Conservation (phyloP, 30 jellyfish, hydroid and myxozoan genomes). For the Nemopilema nomurai region DNA sequence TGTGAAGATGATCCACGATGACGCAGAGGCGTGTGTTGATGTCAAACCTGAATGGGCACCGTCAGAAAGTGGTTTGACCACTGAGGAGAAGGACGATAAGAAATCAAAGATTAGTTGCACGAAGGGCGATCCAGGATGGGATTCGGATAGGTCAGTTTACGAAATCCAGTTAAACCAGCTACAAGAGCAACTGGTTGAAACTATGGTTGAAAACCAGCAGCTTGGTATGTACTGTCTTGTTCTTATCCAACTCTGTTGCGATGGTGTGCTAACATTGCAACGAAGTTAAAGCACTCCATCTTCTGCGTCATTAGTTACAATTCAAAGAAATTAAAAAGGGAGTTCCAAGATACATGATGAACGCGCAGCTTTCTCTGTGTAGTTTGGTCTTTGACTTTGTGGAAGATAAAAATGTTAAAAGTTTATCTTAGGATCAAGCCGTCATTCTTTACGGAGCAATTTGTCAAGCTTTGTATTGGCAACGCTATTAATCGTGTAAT, state of each 20-base stretch:
- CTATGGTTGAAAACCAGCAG: slow-evolving; percentile 94
- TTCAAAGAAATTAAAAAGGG: too few relatives aligned
- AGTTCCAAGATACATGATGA: too few relatives aligned
- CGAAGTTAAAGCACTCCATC: background rate
- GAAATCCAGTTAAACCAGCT: slow-evolving; percentile 87
- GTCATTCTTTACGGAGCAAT: too few relatives aligned
- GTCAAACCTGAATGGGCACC: slow-evolving; percentile 28
- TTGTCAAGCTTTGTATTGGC: too few relatives aligned
- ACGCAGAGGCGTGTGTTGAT: slow-evolving; percentile 38
- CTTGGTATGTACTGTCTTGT: slow-evolving; percentile 48
- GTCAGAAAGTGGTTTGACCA: background rate
- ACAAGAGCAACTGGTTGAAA: slow-evolving; percentile 94
- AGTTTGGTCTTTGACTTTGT: too few relatives aligned
- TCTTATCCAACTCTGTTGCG: too few relatives aligned
- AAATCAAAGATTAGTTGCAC: background rate
- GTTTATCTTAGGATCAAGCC: too few relatives aligned
- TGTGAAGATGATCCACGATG: slow-evolving; percentile 7
- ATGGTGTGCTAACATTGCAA: too few relatives aligned
- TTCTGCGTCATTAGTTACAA: background rate
- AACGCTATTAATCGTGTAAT: too few relatives aligned
- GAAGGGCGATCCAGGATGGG: slow-evolving; percentile 57
- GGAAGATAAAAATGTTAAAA: too few relatives aligned
- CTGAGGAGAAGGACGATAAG: background rate
- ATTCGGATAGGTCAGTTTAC: slow-evolving; percentile 65
- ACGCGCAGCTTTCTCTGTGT: too few relatives aligned